Conservation (phyloP, 2,113 vertebrate species). For the Cairina moschata region DNA sequence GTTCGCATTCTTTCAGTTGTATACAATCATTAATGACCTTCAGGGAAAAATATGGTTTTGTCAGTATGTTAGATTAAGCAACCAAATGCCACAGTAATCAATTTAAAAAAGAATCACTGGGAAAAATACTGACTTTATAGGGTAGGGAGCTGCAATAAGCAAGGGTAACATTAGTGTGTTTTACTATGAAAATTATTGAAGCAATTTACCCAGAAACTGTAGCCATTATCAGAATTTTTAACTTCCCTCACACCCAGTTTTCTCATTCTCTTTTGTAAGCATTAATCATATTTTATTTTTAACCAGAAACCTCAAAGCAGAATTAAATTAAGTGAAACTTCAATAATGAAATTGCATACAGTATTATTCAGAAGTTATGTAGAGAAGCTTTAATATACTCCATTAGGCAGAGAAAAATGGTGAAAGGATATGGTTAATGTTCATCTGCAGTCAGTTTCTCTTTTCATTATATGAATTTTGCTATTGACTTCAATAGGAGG, state of each 20-base stretch:
- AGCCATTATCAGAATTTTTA: slow-evolving; percentile 45
- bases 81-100: background rate
- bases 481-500: background rate
- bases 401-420: slow-evolving; percentile 64
- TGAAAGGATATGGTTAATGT: slow-evolving; percentile 54
- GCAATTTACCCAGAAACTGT: slow-evolving; percentile 46
- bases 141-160: slow-evolving; percentile 8
- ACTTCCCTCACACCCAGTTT: background rate
- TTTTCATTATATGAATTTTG: background rate
- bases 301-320: slow-evolving; percentile 57
- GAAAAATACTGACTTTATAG: slow-evolving; percentile 11
- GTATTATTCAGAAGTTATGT: slow-evolving; percentile 51
- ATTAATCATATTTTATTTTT: slow-evolving; percentile 72
- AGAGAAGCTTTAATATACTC: slow-evolving; percentile 59
- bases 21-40: background rate
- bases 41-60: background rate
- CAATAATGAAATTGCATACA: slow-evolving; percentile 53
- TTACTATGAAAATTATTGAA: slow-evolving; percentile 48
- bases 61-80: background rate
- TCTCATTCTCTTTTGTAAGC: slow-evolving; percentile 50
- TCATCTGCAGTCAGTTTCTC: slow-evolving; percentile 24
- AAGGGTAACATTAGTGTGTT: background rate
- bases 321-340: slow-evolving; percentile 73
- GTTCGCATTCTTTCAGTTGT: background rate
- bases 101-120: background rate